These are phyloP conservation scores for Barnardius zonarius DNA, from an alignment of 2,113 vertebrate genomes.

Conservation along the genomic window DNA sequence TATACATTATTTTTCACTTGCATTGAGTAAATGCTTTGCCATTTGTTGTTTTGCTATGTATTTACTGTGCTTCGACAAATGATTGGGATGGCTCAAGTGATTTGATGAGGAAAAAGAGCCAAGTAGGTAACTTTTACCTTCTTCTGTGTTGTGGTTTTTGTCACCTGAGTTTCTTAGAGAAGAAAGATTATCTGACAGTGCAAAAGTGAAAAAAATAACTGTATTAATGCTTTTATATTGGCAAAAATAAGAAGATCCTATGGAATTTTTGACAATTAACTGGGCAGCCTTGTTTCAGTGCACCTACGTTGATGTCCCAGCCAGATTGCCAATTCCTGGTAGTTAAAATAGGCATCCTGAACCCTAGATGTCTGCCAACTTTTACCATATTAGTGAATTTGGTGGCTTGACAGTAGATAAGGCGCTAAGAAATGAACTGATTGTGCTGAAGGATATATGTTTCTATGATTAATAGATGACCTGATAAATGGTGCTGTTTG, in stretches of 20 bases:
- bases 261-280: not conserved
- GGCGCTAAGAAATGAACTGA: not conserved
- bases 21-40: not conserved
- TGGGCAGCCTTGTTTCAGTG: not conserved
- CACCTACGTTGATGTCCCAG: not conserved
- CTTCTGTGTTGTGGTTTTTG: not conserved
- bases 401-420: not conserved
- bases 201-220: too few relatives aligned
- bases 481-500: not conserved
- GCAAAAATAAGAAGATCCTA: not conserved
- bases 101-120: not conserved
- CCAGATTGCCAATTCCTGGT: not conserved
- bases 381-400: not conserved
- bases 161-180: not conserved
- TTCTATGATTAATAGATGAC: not conserved
- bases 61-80: not conserved
- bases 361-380: not conserved
- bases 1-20: not conserved
- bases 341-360: not conserved
- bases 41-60: not conserved
- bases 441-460: not conserved
- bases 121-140: not conserved
- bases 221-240: not conserved
- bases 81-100: not conserved
- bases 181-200: not conserved